phyloP scores from a whole-genome alignment of 2,888 invertebrate species.

The Leptura quadrifasciata region DNA sequence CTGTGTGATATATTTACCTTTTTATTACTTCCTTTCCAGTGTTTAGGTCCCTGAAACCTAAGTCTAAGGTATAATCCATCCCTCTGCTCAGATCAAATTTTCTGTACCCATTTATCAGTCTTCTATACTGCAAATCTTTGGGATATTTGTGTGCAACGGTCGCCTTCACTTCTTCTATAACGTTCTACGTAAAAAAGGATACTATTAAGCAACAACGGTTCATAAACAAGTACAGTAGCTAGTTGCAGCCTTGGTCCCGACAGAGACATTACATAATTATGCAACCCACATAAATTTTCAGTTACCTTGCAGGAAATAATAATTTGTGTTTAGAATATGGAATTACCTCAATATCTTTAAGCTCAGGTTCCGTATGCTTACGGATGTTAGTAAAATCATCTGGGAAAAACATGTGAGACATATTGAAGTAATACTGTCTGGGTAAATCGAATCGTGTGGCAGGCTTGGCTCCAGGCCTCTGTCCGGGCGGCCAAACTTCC shows the following conservation, averaged over 20 bases:
- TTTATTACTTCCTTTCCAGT: conserved; percentile 75
- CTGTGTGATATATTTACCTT: conserved; percentile 68
- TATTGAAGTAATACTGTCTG: conserved; percentile 91
- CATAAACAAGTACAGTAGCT: too few species aligned
- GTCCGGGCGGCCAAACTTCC: conserved; percentile 85
- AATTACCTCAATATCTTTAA: conserved; percentile 81
- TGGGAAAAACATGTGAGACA: conserved; percentile 87
- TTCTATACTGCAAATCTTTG: conserved; percentile 75
- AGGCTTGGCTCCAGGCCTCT: conserved; percentile 80
- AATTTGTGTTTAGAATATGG: too few species aligned
- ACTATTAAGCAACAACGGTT: not conserved
- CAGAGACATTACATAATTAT: too few species aligned
- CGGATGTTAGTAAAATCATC: conserved; percentile 86
- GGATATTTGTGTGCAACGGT: conserved; percentile 75
- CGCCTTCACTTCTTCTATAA: conserved; percentile 72
- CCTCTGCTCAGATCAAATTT: conserved; percentile 89
- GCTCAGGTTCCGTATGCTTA: conserved; percentile 80
- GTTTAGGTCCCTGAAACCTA: conserved; percentile 76
- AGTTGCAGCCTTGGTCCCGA: too few species aligned
- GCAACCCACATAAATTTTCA: too few species aligned
- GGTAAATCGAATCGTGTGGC: conserved; percentile 88
- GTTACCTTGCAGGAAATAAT: too few species aligned
- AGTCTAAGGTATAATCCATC: conserved; percentile 88
- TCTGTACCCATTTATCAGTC: conserved; percentile 83
- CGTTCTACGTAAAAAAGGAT: conserved; percentile 62